Evolutionary conservation across 2,113 vertebrate species (phyloP), one percentile per base, ranked within the genome.

Genomic region (Heliornis fulica): DNA sequence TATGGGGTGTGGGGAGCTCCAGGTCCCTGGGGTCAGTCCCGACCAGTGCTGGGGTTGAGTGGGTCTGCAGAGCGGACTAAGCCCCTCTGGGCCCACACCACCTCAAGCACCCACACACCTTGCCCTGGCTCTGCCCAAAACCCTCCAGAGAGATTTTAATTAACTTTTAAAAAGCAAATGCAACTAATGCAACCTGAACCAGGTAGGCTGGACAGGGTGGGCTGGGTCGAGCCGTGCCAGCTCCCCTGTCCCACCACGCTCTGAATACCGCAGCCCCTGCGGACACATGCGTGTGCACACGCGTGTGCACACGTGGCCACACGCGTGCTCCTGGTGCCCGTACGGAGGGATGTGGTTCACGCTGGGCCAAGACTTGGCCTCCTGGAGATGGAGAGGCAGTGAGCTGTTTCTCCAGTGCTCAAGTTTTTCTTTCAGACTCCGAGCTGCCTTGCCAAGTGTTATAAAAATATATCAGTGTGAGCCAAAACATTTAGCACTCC

Each of bases 381-480:
- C 75, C 78, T 1, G 36, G 87, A 66, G 78, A 43, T 28, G 50
- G 41, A 68, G 68, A 69, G 38, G 54, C 64, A 66, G 26, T 2
- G 34, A 81, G 76, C 80, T 29, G 81, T 71, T 78, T n/a, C 90
- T 53, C 57, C 93, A 7, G 53, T 4, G 0, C 82, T 93, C 43
- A 11, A 48, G 86, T 5, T 93, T 83, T 93, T 25, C 95, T 94
- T 65, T 63, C 90, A 78, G 92, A 60, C 94, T 95, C 85, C 32
- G 8, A 38, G 87, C 23, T 70, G 92, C 89, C 92, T 94, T 95
- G 97, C 97, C 97, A 97, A 97, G 96, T 93, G 91, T 97, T 96
- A 96, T 97, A 98, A 97, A 97, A 97, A 97, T 76, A 96, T 76
- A 93, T 93, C 75, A 82, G 96, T 84, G 96, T 92, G 95, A 90